Conservation (phyloP, 2,113 vertebrate genomes). For the Alectura lathami region DNA sequence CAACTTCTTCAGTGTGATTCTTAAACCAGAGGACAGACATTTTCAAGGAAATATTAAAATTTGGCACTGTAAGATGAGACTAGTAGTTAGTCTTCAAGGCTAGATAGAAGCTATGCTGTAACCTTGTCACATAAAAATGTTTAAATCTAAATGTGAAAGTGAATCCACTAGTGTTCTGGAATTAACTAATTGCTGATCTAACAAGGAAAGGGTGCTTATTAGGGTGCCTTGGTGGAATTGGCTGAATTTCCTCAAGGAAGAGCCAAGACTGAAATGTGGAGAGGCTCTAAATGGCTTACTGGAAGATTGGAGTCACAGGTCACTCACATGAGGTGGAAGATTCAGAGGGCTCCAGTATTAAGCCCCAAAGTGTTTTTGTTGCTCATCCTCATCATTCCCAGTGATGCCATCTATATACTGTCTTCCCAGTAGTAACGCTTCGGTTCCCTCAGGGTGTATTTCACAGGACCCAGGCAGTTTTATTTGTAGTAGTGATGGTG, state of each 20-base stretch:
- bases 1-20: not conserved
- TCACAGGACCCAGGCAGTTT: not conserved
- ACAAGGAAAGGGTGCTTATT: not conserved
- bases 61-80: not conserved
- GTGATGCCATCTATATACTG: not conserved
- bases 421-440: not conserved
- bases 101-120: not conserved
- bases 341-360: not conserved
- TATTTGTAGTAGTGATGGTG: not conserved
- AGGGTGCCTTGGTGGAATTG: not conserved
- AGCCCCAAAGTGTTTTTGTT: not conserved
- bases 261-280: not conserved
- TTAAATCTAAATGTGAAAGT: not conserved
- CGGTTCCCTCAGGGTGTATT: accelerated
- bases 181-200: not conserved
- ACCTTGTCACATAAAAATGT: not conserved
- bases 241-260: not conserved
- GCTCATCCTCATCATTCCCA: not conserved
- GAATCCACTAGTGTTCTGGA: not conserved
- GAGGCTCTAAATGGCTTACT: not conserved
- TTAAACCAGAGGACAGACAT: not conserved
- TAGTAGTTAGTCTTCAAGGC: not conserved
- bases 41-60: not conserved
- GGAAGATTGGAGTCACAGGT: not conserved
- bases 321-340: not conserved